These are phyloP conservation scores for Heliconius cydno DNA, from an alignment of 2,888 invertebrate genomes.

Conservation along the genomic window DNA sequence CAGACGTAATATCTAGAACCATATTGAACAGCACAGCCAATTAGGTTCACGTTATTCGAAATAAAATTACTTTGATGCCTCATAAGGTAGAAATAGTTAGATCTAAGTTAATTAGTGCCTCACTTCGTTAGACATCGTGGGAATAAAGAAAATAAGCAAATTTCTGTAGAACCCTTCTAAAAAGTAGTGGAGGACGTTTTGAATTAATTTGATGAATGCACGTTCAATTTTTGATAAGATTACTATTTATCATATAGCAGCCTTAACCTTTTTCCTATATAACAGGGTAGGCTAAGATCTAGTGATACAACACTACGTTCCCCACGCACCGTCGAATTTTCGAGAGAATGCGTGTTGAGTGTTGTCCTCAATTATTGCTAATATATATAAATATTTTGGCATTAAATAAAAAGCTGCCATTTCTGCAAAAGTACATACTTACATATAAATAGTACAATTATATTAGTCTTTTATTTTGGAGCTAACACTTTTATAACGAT, in stretches of 20 bases:
- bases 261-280: too few relatives aligned
- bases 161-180: neutral
- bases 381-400: neutral
- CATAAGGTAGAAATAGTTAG: constrained; percentile 35
- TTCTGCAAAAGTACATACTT: neutral
- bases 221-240: too few relatives aligned
- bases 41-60: constrained; percentile 37
- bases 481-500: neutral
- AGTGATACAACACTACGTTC: too few relatives aligned
- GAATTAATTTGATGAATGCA: neutral
- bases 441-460: neutral
- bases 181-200: neutral
- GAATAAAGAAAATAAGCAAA: constrained; percentile 32
- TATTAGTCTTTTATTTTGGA: neutral
- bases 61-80: constrained; percentile 39
- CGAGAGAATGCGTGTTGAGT: too few relatives aligned
- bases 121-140: constrained; percentile 45
- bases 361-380: neutral
- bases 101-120: constrained; percentile 44
- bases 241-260: too few relatives aligned
- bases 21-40: constrained; percentile 32
- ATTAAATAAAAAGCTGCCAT: neutral
- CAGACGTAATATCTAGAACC: constrained; percentile 26
- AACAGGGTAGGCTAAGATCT: too few relatives aligned
- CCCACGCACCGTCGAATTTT: too few relatives aligned